Percentiles rank a stretch among this genome's conserved stretches.
phyloP scores from a whole-genome alignment of 2,797 vertebrate species.

The Pempheris klunzingeri region DNA sequence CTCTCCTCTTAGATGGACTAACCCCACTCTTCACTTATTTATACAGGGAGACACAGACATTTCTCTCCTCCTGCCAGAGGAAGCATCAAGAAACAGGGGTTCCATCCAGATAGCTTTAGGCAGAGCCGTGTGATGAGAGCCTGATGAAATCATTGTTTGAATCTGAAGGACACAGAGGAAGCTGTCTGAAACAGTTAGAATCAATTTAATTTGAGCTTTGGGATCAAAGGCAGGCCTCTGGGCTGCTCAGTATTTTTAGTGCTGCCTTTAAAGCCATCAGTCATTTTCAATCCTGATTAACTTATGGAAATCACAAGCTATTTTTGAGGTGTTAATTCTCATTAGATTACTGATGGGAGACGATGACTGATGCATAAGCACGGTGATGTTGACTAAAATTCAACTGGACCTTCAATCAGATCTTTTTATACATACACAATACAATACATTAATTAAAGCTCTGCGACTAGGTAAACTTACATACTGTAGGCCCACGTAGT shows the following conservation, averaged over 20 bases:
- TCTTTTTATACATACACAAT: constrained; percentile 22
- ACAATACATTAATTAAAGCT: constrained; percentile 5
- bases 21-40: constrained; percentile 73
- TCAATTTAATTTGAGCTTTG: constrained; percentile 78
- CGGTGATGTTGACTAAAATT: constrained; percentile 45
- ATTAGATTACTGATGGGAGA: constrained; percentile 65
- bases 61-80: constrained; percentile 51
- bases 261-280: constrained; percentile 78
- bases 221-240: constrained; percentile 80
- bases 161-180: constrained; percentile 78
- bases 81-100: constrained; percentile 68
- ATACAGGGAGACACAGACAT: constrained; percentile 58
- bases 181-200: constrained; percentile 77
- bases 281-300: constrained; percentile 80
- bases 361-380: constrained; percentile 61
- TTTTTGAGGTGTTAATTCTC: constrained; percentile 79
- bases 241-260: constrained; percentile 78
- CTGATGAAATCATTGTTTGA: constrained; percentile 80
- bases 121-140: constrained; percentile 71
- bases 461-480: not conserved
- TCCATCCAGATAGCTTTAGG: constrained; percentile 75
- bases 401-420: constrained; percentile 26
- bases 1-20: constrained; percentile 59
- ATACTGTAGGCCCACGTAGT: not conserved
- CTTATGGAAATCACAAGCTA: constrained; percentile 72